Percentiles rank a stretch among this genome's conserved stretches.
These are phyloP conservation scores for Nyleta sp. DNA, from an alignment of 2,888 invertebrate genomes.

Conservation along the genomic window DNA sequence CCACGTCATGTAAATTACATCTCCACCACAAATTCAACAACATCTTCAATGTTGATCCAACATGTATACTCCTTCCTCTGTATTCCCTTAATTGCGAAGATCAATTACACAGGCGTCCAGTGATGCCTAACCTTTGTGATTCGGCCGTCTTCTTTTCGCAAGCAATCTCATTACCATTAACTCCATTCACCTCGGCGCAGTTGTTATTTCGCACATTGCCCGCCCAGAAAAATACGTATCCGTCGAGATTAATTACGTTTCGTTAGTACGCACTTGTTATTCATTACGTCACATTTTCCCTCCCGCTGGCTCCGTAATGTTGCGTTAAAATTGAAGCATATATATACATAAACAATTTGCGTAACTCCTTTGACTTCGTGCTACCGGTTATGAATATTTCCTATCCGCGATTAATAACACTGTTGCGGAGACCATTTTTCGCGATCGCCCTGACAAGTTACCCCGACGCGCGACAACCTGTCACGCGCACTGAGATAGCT, in stretches of 20 bases:
- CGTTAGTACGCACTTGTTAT: background rate
- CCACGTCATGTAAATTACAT: no score
- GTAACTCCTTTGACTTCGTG: slow-evolving; percentile 8
- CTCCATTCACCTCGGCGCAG: no score
- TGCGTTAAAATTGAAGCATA: slow-evolving; percentile 16
- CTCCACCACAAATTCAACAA: no score
- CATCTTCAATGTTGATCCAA: no score
- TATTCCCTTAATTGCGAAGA: slow-evolving; percentile 1
- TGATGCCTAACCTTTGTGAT: background rate
- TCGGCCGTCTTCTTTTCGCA: background rate
- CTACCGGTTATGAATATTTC: slow-evolving; percentile 35
- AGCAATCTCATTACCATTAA: slow-evolving; percentile 1
- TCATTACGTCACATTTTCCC: background rate
- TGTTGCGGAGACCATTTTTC: slow-evolving; percentile 14
- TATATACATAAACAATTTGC: background rate
- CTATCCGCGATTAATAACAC: slow-evolving; percentile 32
- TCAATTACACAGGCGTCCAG: background rate
- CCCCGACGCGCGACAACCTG: slow-evolving; percentile 12
- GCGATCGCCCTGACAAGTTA: slow-evolving; percentile 14
- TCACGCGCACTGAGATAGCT: slow-evolving; percentile 14
- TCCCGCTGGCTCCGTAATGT: no score
- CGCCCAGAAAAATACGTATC: no score
- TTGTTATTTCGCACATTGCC: no score
- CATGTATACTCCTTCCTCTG: no score
- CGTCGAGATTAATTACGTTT: slow-evolving; percentile 7